These are phyloP conservation scores for Oncorhynchus clarkii DNA, from an alignment of 2,113 vertebrate genomes.

Conservation along the genomic window DNA sequence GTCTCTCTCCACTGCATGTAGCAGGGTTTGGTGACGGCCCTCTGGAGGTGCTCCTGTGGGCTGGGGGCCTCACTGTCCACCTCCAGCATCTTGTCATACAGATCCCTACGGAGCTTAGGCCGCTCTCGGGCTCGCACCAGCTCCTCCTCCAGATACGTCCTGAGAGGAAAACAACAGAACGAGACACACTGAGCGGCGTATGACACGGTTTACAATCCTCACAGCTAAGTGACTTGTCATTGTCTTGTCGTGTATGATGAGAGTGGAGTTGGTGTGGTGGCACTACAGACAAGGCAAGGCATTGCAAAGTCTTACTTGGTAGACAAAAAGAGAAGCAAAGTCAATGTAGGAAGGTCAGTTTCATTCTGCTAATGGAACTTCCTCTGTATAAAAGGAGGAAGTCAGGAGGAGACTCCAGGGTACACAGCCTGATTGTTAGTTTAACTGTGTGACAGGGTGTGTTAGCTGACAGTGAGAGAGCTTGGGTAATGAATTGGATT, in stretches of 20 bases:
- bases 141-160: conserved; percentile 96
- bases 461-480: not conserved
- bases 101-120: conserved; percentile 90
- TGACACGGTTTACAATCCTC: not conserved
- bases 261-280: no score
- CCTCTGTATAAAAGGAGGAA: conserved; percentile 67
- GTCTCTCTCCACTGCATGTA: conserved; percentile 99
- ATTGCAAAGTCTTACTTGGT: not conserved
- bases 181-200: not conserved
- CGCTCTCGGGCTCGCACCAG: conserved; percentile 88
- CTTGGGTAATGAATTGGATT: conserved; percentile 15
- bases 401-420: conserved; percentile 65
- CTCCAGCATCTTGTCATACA: conserved; percentile 97
- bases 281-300: not conserved
- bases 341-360: conserved; percentile 52
- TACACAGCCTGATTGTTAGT: conserved; percentile 1
- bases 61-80: conserved; percentile 90
- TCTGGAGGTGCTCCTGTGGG: conserved; percentile 82
- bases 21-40: conserved; percentile 88
- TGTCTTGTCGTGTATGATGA: not conserved
- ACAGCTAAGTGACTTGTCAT: not conserved
- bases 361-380: conserved; percentile 63
- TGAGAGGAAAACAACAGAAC: conserved; percentile 47
- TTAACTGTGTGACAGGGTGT: conserved; percentile 17
- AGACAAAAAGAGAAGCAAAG: not conserved